Evolutionary conservation across 2,888 invertebrate genomes (phyloP), one percentile per base, ranked within the genome.

Genomic region (Rugalucina vietnamica): DNA sequence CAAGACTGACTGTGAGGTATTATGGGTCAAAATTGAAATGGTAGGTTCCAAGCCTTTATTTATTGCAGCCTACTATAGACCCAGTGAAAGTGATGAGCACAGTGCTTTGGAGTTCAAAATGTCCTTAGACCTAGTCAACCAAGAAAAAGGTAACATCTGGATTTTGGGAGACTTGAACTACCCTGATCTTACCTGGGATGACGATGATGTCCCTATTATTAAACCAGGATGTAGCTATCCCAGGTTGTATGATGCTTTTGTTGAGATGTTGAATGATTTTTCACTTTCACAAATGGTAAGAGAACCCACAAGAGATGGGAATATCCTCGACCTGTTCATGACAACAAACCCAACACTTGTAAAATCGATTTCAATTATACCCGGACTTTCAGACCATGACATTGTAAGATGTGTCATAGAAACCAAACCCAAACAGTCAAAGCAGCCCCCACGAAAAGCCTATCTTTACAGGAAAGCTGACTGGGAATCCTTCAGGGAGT

Each of bases 1-100:
- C 24, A 79, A 73, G 21, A 79, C 79, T 0, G 79, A 79, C 10
- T 79, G 78, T 39, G 79, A 79, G 57, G 60, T 79, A 43, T 21
- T 79, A 43, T 79, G 73, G 79, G 34, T 74, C 8, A 73, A 74
- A 49, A 21, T 79, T n/a, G 73, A 79, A 54, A 54, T 79, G 8
- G 60, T 24, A 37, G 73, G 65, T 10, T 43, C 10, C 5, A 71
- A 70, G 50, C 77, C 77, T n/a, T 27, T 79, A 12, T 72, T 70
- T 18, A 60, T 65, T n/a, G 73, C 49, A 37, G 73, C 79, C 8
- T 79, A 74, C 37, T 79, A 79, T 49, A 54, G 70, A 36, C 79
- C 79, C 2, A 43, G 65, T 18, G 79, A 79, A 73, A 29, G 29
- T 32, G 74, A 74, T 34, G 50, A 27, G 14, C 36, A 29, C 32